Percentiles rank a stretch among this genome's conserved stretches.
Evolutionary conservation across 2,797 vertebrate genomes (phyloP).

Genomic region (Anas capensis): DNA sequence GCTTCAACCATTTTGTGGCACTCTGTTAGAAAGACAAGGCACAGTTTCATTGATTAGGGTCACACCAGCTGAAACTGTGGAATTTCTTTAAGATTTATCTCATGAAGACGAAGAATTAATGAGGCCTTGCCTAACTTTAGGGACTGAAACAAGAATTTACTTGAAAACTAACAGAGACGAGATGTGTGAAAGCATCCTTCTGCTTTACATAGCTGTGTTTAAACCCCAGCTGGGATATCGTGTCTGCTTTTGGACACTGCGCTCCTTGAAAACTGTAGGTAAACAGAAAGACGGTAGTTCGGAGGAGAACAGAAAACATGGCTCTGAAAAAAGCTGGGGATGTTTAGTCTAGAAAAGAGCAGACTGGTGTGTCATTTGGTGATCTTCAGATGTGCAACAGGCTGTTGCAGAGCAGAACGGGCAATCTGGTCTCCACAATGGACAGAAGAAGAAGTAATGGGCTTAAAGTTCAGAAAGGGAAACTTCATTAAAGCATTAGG

Average conservation of each 20-base stretch:
- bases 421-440: background rate
- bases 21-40: background rate
- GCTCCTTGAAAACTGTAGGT: background rate
- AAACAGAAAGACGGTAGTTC: background rate
- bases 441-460: background rate
- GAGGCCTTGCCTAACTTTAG: background rate
- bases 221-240: background rate
- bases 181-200: background rate
- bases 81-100: background rate
- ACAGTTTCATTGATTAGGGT: background rate
- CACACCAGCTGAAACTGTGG: background rate
- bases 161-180: background rate
- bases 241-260: background rate
- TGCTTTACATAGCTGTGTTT: accelerated
- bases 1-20: background rate
- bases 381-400: background rate
- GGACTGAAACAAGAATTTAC: background rate
- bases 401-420: background rate
- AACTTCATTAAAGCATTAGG: slow-evolving; percentile 24
- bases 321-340: background rate
- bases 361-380: background rate
- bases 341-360: background rate
- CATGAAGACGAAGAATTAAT: background rate
- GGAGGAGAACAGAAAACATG: background rate
- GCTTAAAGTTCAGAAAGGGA: slow-evolving; percentile 15